Evolutionary conservation across 2,113 vertebrate species (phyloP).

Genomic region (Pollimyrus isidori): DNA sequence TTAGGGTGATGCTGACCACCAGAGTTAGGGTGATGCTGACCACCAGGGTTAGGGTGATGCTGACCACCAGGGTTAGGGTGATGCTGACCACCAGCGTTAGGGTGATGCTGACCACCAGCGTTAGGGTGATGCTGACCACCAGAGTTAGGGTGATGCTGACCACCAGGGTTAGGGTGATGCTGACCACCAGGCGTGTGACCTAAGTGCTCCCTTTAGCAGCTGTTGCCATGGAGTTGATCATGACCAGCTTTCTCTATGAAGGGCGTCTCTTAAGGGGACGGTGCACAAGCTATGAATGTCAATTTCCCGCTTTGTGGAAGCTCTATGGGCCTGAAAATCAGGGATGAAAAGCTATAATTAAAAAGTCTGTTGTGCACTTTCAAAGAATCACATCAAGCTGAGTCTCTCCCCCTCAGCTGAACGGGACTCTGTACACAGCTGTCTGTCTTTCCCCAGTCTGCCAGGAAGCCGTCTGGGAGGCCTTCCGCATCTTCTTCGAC

Average conservation of each 20-base stretch:
- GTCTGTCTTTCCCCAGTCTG: slow-evolving; percentile 65
- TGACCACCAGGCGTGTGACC: neutral
- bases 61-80: too few relatives aligned
- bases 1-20: neutral
- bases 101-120: too few relatives aligned
- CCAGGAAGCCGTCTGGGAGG: slow-evolving; percentile 93
- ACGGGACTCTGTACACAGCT: neutral
- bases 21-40: neutral
- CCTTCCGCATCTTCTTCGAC: slow-evolving; percentile 84
- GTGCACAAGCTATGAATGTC: neutral
- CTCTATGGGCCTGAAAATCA: neutral
- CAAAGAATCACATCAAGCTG: neutral
- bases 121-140: neutral
- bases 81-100: too few relatives aligned
- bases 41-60: neutral
- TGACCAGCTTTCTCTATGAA: neutral
- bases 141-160: neutral
- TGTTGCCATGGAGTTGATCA: neutral
- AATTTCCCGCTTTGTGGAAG: neutral
- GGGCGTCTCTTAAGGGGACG: neutral
- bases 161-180: neutral
- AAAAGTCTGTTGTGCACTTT: neutral
- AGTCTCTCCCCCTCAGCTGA: neutral
- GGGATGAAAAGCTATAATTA: neutral
- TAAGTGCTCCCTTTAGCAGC: neutral